Conservation (phyloP, 2,888 invertebrate genomes). For the Drosophila fungiperda region DNA sequence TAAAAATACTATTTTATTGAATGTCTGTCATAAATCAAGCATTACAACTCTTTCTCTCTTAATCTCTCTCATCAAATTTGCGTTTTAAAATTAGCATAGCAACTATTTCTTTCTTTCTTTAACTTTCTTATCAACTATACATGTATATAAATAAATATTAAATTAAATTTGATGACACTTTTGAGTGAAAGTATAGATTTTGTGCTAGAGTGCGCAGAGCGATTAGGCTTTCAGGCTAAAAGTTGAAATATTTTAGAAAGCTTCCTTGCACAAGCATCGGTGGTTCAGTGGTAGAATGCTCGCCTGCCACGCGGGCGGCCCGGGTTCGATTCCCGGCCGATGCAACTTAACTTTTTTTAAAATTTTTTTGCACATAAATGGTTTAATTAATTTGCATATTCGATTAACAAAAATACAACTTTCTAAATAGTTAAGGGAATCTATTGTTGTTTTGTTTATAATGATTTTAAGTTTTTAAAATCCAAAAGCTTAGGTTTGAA, state of each 20-base stretch:
- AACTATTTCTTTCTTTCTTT: background rate
- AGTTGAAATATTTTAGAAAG: background rate
- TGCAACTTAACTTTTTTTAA: conserved; percentile 43
- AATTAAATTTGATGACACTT: background rate
- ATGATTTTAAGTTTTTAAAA: background rate
- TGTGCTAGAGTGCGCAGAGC: background rate
- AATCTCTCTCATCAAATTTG: background rate
- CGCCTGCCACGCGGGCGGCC: conserved; percentile 82
- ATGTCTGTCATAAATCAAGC: background rate
- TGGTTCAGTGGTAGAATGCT: conserved; percentile 81
- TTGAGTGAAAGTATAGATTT: background rate
- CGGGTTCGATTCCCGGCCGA: conserved; percentile 82
- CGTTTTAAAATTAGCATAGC: background rate
- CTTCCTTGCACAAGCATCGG: conserved; percentile 48
- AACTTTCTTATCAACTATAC: background rate
- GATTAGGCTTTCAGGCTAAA: background rate
- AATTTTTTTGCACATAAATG: background rate
- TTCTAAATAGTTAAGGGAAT: background rate
- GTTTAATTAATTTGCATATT: background rate
- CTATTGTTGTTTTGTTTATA: background rate
- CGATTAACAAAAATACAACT: background rate
- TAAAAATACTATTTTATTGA: background rate
- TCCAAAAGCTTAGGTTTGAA: background rate
- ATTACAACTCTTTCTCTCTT: background rate
- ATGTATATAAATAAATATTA: background rate